Evolutionary conservation across 2,113 vertebrate species (phyloP).

Genomic region (Cavia aperea): DNA sequence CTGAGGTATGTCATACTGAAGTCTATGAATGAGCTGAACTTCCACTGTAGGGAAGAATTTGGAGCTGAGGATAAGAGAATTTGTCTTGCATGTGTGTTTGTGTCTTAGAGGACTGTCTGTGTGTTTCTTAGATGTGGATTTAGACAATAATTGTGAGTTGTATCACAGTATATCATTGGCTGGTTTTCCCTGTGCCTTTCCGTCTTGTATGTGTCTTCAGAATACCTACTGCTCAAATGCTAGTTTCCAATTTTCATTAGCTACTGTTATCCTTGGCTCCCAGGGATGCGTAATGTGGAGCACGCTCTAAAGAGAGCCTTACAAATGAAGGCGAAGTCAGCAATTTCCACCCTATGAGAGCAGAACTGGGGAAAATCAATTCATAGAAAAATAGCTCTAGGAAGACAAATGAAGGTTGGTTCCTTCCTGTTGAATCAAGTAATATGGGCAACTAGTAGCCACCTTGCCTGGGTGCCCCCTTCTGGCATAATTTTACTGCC

Average conservation of each 20-base stretch:
- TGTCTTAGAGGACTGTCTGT: not conserved
- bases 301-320: conserved; percentile 45
- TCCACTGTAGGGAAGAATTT: not conserved
- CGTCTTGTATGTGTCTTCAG: not conserved
- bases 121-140: not conserved
- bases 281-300: conserved; percentile 29
- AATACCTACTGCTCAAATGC: not conserved
- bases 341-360: conserved; percentile 17
- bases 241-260: conserved; percentile 39
- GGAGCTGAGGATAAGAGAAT: not conserved
- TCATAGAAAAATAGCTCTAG: conserved; percentile 32
- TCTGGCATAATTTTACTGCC: conserved; percentile 34
- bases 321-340: conserved; percentile 48
- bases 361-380: conserved; percentile 26
- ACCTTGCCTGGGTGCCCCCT: not conserved
- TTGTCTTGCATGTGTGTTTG: not conserved
- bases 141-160: not conserved
- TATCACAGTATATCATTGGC: not conserved
- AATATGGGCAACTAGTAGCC: not conserved
- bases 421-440: conserved; percentile 42
- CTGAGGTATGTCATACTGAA: conserved; percentile 75
- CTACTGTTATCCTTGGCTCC: conserved; percentile 34
- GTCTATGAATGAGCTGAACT: not conserved
- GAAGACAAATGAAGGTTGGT: conserved; percentile 35
- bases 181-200: conserved; percentile 21